Evolutionary conservation across 1,140 invertebrate genomes (phyloP).

Genomic region (Acromyrmex heyeri): DNA sequence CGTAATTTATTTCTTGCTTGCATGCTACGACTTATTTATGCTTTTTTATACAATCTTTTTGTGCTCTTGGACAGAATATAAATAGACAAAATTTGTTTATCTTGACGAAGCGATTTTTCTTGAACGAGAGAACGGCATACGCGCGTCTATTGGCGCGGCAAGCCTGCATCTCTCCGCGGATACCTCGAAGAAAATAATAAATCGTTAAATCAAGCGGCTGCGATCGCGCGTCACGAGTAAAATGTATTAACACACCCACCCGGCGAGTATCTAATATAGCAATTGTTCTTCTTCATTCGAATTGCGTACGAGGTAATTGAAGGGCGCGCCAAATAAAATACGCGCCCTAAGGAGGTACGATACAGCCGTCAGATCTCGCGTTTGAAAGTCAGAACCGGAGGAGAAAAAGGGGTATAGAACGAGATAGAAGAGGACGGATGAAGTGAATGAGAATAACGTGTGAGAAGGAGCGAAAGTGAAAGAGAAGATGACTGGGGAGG

Average conservation of each 20-base stretch:
- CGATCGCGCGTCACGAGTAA: conserved; percentile 47
- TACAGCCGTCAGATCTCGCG: conserved; percentile 67
- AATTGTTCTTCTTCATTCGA: conserved; percentile 62
- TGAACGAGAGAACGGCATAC: neutral
- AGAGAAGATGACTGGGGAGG: neutral
- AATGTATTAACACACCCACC: conserved; percentile 60
- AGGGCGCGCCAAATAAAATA: conserved; percentile 55
- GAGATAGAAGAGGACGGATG: neutral
- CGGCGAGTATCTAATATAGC: conserved; percentile 62
- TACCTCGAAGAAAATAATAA: conserved; percentile 54
- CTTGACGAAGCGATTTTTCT: conserved; percentile 1
- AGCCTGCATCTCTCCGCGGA: neutral
- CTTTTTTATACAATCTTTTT: neutral
- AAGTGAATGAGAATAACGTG: conserved; percentile 9
- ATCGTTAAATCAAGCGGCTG: conserved; percentile 45
- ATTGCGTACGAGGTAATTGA: conserved; percentile 46
- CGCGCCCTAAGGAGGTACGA: conserved; percentile 47
- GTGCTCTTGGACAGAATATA: neutral
- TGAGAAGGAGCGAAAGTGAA: conserved; percentile 8
- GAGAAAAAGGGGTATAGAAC: neutral
- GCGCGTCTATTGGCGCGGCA: neutral
- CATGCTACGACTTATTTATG: neutral
- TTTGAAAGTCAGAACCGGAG: conserved; percentile 56
- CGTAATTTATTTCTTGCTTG: neutral
- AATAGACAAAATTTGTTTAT: neutral